Base-by-base conservation (phyloP, 1,140 invertebrate species). In the Agrypnia vestita region DNA sequence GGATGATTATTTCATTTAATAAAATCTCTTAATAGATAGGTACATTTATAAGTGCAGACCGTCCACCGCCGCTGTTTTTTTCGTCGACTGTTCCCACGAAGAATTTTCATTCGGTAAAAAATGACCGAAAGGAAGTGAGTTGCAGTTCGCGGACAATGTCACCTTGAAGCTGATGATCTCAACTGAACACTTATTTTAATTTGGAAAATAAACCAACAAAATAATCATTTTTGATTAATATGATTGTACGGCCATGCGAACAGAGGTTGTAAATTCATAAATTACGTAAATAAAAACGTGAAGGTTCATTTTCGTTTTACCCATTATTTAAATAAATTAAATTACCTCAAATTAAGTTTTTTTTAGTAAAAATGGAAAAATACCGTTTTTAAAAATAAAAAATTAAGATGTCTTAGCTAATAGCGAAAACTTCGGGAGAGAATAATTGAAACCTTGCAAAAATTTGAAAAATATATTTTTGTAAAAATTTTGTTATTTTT, bases 121-220 rank as follows among this genome's bases (percentile, higher is more conserved):
- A 73, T 62, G 64, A 73, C 69, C 19, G 46, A 73, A 73, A 73
- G 69, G 69, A 73, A 73, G 69, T 73, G 69, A 73, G 49, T 55
- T 73, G 69, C 69, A 73, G 51, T 25, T 53, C 69, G 11, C 44
- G 19, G 47, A 17, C 69, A 73, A 73, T 73, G 69, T 73, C 69
- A 73, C 69, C 69, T 73, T 73, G 69, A 73, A 69, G 21, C 4
- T 55, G 69, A 55, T 73, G 69, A 73, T 73, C 69, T 73, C 69
- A 73, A 71, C 67, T 49, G 19, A 55, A 73, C 69, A 73, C 51
- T 73, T 53, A 73, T 73, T 53, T 73, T 55, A 55, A 73, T 73
- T 73, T 35, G 69, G n/a, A 55, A 73, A 73, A 73, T 19, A 73
- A 73, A 73, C 67, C 69, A 73, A n/a, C 21, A 25, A 73, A 73